Evolutionary conservation across 2,888 invertebrate species (phyloP).

Genomic region (Netelia virgata): DNA sequence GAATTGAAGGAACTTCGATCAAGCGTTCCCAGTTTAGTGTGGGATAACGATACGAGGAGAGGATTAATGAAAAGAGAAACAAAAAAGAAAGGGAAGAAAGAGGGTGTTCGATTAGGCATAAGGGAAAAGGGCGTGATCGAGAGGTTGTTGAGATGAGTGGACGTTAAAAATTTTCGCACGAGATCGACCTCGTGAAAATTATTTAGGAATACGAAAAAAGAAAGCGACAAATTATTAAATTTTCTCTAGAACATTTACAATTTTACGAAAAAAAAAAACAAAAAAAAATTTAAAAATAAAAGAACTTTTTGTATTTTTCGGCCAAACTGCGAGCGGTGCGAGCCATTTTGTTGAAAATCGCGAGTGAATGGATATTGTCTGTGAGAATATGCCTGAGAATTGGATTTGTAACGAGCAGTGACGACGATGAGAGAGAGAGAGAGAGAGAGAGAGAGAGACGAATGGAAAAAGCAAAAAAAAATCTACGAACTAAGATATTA

Average conservation of each 20-base stretch:
- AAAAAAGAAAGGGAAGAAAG: slow-evolving; percentile 16
- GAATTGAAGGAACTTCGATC: slow-evolving; percentile 71
- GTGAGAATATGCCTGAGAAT: slow-evolving; percentile 55
- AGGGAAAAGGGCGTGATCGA: slow-evolving; percentile 57
- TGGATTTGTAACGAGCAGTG: slow-evolving; percentile 59
- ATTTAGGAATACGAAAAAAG: slow-evolving; percentile 50
- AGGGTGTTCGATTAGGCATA: slow-evolving; percentile 44
- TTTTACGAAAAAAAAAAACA: slow-evolving; percentile 57
- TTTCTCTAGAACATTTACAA: slow-evolving; percentile 65
- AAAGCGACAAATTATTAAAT: slow-evolving; percentile 55
- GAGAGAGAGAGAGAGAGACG: slow-evolving; percentile 29
- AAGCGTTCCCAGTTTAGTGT: slow-evolving; percentile 73
- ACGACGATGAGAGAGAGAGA: slow-evolving; percentile 35
- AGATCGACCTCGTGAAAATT: slow-evolving; percentile 24
- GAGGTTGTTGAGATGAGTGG: slow-evolving; percentile 56
- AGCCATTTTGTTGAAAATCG: slow-evolving; percentile 68
- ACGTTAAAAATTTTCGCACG: slow-evolving; percentile 40
- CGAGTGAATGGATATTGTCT: slow-evolving; percentile 63
- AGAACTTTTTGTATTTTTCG: slow-evolving; percentile 66
- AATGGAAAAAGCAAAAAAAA: slow-evolving; percentile 65
- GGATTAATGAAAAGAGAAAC: background rate
- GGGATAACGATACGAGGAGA: slow-evolving; percentile 63
- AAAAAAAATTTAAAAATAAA: slow-evolving; percentile 17
- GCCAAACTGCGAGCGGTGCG: slow-evolving; percentile 70
- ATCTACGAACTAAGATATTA: slow-evolving; percentile 75